phyloP scores from a whole-genome alignment of 2,888 invertebrate species.

The Ellobium chinense region DNA sequence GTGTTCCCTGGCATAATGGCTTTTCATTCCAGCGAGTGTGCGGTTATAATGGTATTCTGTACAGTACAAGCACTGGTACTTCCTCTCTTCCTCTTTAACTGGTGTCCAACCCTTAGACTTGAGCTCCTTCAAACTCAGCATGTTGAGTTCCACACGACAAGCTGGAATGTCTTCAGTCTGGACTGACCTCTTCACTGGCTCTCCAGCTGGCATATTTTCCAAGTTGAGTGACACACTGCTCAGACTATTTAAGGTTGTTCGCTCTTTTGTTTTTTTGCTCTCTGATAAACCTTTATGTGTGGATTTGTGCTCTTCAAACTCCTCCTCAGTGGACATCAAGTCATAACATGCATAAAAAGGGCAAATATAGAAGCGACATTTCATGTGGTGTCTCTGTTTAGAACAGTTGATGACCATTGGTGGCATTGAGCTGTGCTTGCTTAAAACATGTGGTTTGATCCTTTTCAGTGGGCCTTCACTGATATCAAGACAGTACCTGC shows the following conservation, averaged over 20 bases:
- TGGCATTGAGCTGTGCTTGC: constrained; percentile 6
- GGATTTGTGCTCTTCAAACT: constrained; percentile 53
- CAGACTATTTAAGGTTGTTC: constrained; percentile 52
- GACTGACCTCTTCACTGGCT: neutral
- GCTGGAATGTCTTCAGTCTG: neutral
- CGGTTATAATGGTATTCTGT: constrained; percentile 19
- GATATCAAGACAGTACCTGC: constrained; percentile 31
- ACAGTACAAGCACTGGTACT: constrained; percentile 51
- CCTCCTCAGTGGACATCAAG: constrained; percentile 43
- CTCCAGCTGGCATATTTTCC: neutral
- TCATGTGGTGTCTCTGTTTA: constrained; percentile 9
- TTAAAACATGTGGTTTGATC: constrained; percentile 30
- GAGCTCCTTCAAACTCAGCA: constrained; percentile 13
- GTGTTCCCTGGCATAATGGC: constrained; percentile 58
- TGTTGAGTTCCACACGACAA: constrained; percentile 28
- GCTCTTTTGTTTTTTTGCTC: neutral
- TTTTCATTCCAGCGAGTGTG: constrained; percentile 56
- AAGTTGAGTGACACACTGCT: neutral
- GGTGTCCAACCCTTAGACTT: neutral
- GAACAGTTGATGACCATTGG: constrained; percentile 21
- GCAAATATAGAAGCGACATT: constrained; percentile 26
- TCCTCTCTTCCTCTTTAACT: constrained; percentile 43
- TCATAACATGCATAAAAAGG: constrained; percentile 9
- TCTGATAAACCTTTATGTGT: constrained; percentile 53
- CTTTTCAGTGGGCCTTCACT: constrained; percentile 21